phyloP scores from a whole-genome alignment of 1,140 invertebrate genomes.

The Schlechtendalia chinensis region DNA sequence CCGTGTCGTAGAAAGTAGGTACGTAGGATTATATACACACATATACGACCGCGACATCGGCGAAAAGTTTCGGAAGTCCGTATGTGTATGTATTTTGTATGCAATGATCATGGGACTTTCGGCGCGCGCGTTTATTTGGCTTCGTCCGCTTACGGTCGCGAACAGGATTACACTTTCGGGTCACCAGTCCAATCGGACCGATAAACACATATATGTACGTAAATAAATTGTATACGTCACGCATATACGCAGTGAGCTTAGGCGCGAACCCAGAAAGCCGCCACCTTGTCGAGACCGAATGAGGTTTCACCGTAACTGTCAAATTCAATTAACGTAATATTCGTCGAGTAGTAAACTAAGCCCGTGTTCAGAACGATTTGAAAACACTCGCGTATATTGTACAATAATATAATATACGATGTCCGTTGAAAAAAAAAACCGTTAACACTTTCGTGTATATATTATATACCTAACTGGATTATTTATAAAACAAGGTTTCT shows the following conservation, averaged over 20 bases:
- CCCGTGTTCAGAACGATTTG: not conserved
- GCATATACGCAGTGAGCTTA: not conserved
- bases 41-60: not conserved
- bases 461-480: not conserved
- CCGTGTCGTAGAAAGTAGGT: too few species aligned
- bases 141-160: not conserved
- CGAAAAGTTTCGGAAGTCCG: not conserved
- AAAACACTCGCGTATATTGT: not conserved
- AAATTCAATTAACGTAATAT: constrained; percentile 29
- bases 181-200: too few species aligned
- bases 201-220: too few species aligned
- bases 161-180: not conserved
- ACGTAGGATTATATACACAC: too few species aligned
- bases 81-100: too few species aligned
- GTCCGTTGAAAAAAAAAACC: not conserved
- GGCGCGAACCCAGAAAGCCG: not conserved
- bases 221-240: not conserved
- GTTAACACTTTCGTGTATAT: too few species aligned
- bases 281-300: not conserved
- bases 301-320: constrained; percentile 29
- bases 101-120: too few species aligned
- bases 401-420: too few species aligned
- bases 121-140: not conserved
- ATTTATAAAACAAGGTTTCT: not conserved
- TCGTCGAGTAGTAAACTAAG: not conserved